These are phyloP conservation scores for Apantesis nais DNA, from an alignment of 2,888 invertebrate species.

Conservation along the genomic window DNA sequence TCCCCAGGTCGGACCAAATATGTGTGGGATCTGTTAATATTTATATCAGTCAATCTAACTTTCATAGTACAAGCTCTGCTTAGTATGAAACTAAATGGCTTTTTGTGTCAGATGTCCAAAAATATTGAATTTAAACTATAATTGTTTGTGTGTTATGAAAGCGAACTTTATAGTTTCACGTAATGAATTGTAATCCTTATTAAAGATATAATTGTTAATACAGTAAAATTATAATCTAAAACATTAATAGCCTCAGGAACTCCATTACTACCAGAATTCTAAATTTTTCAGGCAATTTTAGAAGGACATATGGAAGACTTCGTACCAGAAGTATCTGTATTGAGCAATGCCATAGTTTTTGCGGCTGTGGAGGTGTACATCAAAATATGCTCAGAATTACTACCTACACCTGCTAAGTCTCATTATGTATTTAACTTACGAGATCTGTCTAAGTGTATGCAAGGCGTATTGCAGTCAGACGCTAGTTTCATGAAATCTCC, in stretches of 20 bases:
- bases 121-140: too few relatives aligned
- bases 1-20: too few relatives aligned
- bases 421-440: constrained; percentile 97
- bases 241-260: not conserved
- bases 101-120: too few relatives aligned
- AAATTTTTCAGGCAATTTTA: constrained; percentile 85
- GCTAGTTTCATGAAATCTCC: constrained; percentile 89
- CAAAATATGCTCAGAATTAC: constrained; percentile 90
- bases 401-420: constrained; percentile 96
- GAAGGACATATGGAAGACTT: constrained; percentile 93
- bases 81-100: too few relatives aligned
- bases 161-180: not conserved
- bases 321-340: constrained; percentile 87
- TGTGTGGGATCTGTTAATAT: too few relatives aligned
- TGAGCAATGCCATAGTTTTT: constrained; percentile 90
- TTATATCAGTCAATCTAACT: too few relatives aligned
- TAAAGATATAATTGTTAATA: not conserved
- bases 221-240: not conserved
- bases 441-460: constrained; percentile 95
- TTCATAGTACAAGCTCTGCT: too few relatives aligned
- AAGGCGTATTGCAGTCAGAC: constrained; percentile 95
- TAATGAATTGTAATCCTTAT: not conserved
- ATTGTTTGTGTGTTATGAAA: not conserved
- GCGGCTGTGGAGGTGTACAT: constrained; percentile 94
- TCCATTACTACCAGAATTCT: not conserved